Percentiles rank a stretch among this genome's conserved stretches.
These are phyloP conservation scores for Oncorhynchus tshawytscha DNA, from an alignment of 2,113 vertebrate genomes.

Conservation along the genomic window DNA sequence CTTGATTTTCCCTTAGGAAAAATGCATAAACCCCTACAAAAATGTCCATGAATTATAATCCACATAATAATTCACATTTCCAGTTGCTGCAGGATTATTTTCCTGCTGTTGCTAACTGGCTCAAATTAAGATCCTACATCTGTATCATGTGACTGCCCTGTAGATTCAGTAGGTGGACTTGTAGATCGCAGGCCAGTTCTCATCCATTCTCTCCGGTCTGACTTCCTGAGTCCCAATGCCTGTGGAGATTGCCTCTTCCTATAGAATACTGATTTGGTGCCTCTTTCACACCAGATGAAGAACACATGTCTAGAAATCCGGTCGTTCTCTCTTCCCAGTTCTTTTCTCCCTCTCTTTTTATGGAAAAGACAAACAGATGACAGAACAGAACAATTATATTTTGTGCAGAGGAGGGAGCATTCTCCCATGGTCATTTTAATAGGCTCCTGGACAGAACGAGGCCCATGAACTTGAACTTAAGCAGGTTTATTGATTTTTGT, in stretches of 20 bases:
- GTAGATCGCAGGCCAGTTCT: slow-evolving; percentile 22
- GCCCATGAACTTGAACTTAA: slow-evolving; percentile 5
- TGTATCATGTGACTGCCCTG: slow-evolving; percentile 23
- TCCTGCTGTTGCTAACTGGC: too few relatives aligned
- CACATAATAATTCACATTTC: too few relatives aligned
- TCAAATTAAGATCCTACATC: too few relatives aligned
- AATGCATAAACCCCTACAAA: too few relatives aligned
- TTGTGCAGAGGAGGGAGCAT: slow-evolving; percentile 20
- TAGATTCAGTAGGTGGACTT: slow-evolving; percentile 11
- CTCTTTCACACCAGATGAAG: slow-evolving; percentile 64
- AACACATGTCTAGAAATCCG: slow-evolving; percentile 57
- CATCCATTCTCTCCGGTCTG: background rate
- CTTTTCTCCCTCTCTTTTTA: slow-evolving; percentile 16
- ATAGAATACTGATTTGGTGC: slow-evolving; percentile 38
- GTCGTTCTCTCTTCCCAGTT: slow-evolving; percentile 13
- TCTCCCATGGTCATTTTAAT: background rate
- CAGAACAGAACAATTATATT: slow-evolving; percentile 32
- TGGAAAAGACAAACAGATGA: slow-evolving; percentile 16
- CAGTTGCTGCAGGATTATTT: too few relatives aligned
- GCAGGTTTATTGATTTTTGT: slow-evolving; percentile 5
- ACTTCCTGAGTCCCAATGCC: slow-evolving; percentile 13
- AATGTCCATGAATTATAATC: too few relatives aligned
- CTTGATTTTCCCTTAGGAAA: too few relatives aligned
- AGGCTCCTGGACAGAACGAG: background rate
- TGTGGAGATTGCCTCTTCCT: slow-evolving; percentile 22